Evolutionary conservation across 1,140 invertebrate genomes (phyloP), one percentile per base, ranked within the genome.

Genomic region (Dermatophagoides farinae): DNA sequence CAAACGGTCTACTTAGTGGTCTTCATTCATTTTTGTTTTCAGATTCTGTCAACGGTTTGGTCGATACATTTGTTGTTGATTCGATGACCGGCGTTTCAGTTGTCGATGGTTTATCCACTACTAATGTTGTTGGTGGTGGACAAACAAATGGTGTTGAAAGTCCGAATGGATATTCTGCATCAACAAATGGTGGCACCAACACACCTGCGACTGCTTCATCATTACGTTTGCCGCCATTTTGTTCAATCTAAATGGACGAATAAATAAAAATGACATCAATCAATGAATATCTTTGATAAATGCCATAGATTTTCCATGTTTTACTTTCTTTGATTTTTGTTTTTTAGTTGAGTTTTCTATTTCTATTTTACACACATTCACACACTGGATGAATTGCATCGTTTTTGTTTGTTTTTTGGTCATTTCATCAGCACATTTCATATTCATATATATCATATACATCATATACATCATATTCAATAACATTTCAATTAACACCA

Each of bases 171-270:
- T 55, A 14, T 23, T 55, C 53, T 18, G 4, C 23, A 39, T 14
- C 23, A 18, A 18, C 52, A 10, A 6, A 12, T 16, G 18, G 4
- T 38, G 53, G 53, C n/a, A n/a, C 2, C 14, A 55, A 55, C 23
- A 1, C 53, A 38, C 4, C 25, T 55, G 5, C 38, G 2, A 23
- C 14, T 20, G 12, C 4, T 4, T 39, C 14, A 25, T 6, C 47
- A 50, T 50, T 55, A 25, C 53, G 53, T 23, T 55, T 55, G n/a
- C 53, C 53, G 5, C 53, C 53, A n/a, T 55, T 55, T 40, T 55
- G 53, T 55, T 25, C 53, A 41, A 55, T 55, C 6, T 55, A 55
- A 55, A 9, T 51, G 20, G 9, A 9, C 8, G 10, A 16, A 12
- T 22, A 12, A 8, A 51, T 51, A 14, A 9, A 8, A 51, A 9